Conservation (phyloP, 2,113 vertebrate genomes). For the Probosciger aterrimus region DNA sequence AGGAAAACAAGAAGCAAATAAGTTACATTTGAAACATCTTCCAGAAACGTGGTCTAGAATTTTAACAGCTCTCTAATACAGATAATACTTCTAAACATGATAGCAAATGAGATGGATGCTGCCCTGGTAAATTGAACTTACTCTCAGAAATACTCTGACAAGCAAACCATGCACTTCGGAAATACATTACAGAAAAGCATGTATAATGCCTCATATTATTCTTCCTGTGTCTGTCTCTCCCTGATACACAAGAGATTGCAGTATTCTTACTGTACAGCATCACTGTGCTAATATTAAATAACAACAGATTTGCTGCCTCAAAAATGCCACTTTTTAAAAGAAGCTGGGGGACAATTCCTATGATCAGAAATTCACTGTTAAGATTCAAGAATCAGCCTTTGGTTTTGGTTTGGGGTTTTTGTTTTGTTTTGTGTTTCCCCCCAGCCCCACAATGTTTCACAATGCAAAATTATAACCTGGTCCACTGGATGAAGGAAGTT, state of each 20-base stretch:
- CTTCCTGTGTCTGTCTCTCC: neutral
- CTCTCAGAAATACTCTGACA: constrained; percentile 12
- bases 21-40: neutral
- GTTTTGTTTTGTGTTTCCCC: neutral
- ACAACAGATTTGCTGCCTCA: neutral
- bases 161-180: neutral
- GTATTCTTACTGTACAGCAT: neutral
- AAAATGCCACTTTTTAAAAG: neutral
- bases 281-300: constrained; percentile 5
- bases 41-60: constrained; percentile 12
- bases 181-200: neutral
- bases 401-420: neutral
- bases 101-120: neutral
- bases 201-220: constrained; percentile 5
- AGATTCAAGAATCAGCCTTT: constrained; percentile 2
- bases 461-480: constrained; percentile 35
- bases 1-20: neutral
- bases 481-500: constrained; percentile 6
- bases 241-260: constrained; percentile 37
- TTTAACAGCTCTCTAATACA: constrained; percentile 21
- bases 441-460: neutral
- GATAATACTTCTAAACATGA: neutral
- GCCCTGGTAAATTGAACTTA: neutral
- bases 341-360: neutral
- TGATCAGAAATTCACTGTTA: neutral